Conservation (phyloP, 2,888 invertebrate genomes). For the Spialia ferax region DNA sequence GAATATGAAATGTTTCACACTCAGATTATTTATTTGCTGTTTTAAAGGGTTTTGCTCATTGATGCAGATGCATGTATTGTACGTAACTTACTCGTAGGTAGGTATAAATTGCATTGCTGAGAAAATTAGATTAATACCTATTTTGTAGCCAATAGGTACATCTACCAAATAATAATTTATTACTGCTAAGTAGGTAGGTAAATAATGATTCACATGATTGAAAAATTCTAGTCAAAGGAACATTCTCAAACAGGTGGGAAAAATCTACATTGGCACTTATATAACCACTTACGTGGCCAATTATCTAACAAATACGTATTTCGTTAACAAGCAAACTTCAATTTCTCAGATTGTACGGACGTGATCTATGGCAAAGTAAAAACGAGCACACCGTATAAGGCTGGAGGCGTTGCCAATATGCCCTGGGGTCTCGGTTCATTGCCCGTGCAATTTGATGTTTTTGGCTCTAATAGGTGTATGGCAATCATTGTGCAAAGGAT, state of each 20-base stretch:
- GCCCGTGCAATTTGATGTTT: slow-evolving; percentile 13
- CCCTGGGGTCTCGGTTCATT: slow-evolving; percentile 19
- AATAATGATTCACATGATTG: not conserved
- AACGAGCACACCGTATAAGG: slow-evolving; percentile 12
- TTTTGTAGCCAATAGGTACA: too few relatives aligned
- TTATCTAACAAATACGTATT: slow-evolving; percentile 31
- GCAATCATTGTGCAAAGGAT: slow-evolving; percentile 8
- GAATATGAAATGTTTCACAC: too few relatives aligned
- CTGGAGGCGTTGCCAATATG: slow-evolving; percentile 19
- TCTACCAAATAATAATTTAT: too few relatives aligned
- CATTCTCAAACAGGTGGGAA: slow-evolving; percentile 14
- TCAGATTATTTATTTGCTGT: too few relatives aligned
- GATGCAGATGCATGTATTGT: too few relatives aligned
- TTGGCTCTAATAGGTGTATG: slow-evolving; percentile 7
- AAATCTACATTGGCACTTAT: slow-evolving; percentile 26
- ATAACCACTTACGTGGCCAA: slow-evolving; percentile 18
- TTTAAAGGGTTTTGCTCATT: too few relatives aligned
- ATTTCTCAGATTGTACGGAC: slow-evolving; percentile 21
- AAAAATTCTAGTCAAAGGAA: not conserved
- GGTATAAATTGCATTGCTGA: too few relatives aligned
- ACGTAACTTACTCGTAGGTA: too few relatives aligned
- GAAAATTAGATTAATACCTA: not conserved
- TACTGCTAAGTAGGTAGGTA: too few relatives aligned
- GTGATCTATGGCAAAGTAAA: slow-evolving; percentile 24
- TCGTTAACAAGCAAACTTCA: slow-evolving; percentile 22